Evolutionary conservation across 2,797 vertebrate species (phyloP), one percentile per base, ranked within the genome.

Genomic region (Jordanella pulchra): DNA sequence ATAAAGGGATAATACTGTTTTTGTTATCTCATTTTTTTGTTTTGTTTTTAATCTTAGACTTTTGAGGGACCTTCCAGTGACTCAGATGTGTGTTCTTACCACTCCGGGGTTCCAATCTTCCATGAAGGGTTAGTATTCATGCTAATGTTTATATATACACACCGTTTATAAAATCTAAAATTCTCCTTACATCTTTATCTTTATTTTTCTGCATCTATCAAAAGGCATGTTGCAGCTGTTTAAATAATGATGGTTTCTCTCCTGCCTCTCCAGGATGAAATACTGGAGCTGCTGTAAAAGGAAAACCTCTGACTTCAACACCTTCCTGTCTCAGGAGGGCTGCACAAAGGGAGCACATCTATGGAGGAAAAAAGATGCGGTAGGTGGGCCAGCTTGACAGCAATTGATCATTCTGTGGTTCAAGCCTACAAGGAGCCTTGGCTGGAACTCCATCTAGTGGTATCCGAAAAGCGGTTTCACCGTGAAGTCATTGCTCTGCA

Each of bases 201-300:
- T 60, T 48, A 6, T 44, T 21, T 42, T 27, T 63, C 45, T 15
- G 45, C 66, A 48, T 50, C 1, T 63, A 80, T 67, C 25, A 15
- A 30, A 27, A 28, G 50, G 44, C 66, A 48, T 79, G 5, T 70
- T 35, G 45, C 39, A 74, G 32, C 45, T 48, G 21, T 35, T n/a
- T n/a, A 72, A 67, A 80, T 64, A 76, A 72, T 48, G 3, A 18
- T 25, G 23, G 11, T 78, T 60, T 84, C 27, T 84, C 69, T 78
- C 74, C 51, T 78, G 28, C 72, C 3, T 85, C 73, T 75, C 11
- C 84, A 99, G 98, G 91, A 98, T 99, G 97, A 99, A 99, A 93
- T 99, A 99, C 84, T 99, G 98, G 97, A 99, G 95, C 91, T 99
- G 98, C 90, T 99, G 98, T 89, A 98, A 95, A 89, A 96, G 95